A percentile compares a stretch with the other conserved stretches of the same genome.
Evolutionary conservation across 2,888 invertebrate species (phyloP).

Genomic region (Aspidiotus rigidus): DNA sequence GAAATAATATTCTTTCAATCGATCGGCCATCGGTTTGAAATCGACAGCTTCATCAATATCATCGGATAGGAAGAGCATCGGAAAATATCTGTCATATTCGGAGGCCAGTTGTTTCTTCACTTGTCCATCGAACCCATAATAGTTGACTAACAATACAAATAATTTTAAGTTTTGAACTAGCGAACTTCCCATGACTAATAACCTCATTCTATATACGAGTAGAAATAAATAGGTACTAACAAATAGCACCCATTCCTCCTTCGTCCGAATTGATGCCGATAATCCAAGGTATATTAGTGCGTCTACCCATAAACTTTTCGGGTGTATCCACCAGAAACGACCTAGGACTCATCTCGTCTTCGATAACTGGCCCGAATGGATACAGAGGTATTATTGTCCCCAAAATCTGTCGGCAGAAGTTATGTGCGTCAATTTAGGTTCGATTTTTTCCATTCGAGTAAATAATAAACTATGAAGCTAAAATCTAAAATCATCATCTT

Average conservation of each 20-base stretch:
- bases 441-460: too few relatives aligned
- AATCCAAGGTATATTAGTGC: slow-evolving; percentile 32
- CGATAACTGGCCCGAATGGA: slow-evolving; percentile 20
- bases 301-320: slow-evolving; percentile 22
- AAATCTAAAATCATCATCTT: too few relatives aligned
- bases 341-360: slow-evolving; percentile 29
- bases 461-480: too few relatives aligned
- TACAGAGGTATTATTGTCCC: not conserved
- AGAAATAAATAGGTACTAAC: slow-evolving; percentile 19
- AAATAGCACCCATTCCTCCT: slow-evolving; percentile 18
- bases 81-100: too few relatives aligned
- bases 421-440: too few relatives aligned
- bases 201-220: not conserved
- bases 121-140: too few relatives aligned
- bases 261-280: slow-evolving; percentile 33
- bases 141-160: not conserved
- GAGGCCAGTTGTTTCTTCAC: too few relatives aligned
- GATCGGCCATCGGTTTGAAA: too few relatives aligned
- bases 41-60: too few relatives aligned
- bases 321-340: slow-evolving; percentile 28
- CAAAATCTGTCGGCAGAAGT: not conserved
- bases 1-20: too few relatives aligned
- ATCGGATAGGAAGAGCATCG: too few relatives aligned
- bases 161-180: not conserved
- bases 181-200: too few relatives aligned